Percentiles rank a stretch among this genome's conserved stretches.
phyloP scores from a whole-genome alignment of 1,140 invertebrate genomes.

The Drosophila bifasciata region DNA sequence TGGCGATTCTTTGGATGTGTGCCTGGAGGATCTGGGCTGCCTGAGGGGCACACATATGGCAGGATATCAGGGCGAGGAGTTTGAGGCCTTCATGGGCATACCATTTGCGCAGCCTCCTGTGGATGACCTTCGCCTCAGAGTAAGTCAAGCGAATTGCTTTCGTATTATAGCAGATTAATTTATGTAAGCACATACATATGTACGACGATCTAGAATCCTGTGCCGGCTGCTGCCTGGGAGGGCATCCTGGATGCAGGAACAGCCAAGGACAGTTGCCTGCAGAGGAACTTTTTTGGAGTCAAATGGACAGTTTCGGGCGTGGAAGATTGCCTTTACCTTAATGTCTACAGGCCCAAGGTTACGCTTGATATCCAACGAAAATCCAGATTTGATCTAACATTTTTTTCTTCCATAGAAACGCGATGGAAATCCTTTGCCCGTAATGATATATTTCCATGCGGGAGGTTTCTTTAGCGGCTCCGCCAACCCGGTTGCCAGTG shows the following conservation, averaged over 20 bases:
- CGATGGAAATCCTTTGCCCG: constrained; percentile 73
- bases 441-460: constrained; percentile 87
- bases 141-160: constrained; percentile 2
- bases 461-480: constrained; percentile 85
- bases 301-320: constrained; percentile 47
- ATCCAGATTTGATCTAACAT: too few relatives aligned
- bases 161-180: background rate
- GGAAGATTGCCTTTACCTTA: constrained; percentile 88
- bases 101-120: constrained; percentile 75
- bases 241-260: constrained; percentile 46
- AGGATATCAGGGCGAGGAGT: constrained; percentile 39
- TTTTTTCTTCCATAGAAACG: background rate
- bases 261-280: constrained; percentile 53
- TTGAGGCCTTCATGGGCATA: constrained; percentile 75
- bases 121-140: constrained; percentile 59
- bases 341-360: constrained; percentile 86
- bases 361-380: too few relatives aligned
- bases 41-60: constrained; percentile 52
- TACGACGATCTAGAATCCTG: constrained; percentile 56
- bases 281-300: constrained; percentile 51
- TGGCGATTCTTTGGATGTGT: constrained; percentile 54
- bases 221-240: constrained; percentile 45
- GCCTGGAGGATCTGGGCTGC: constrained; percentile 62
- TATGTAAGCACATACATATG: too few relatives aligned
- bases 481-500: constrained; percentile 52